phyloP scores from a whole-genome alignment of 1,140 invertebrate genomes.

The Potamilus streckersoni region DNA sequence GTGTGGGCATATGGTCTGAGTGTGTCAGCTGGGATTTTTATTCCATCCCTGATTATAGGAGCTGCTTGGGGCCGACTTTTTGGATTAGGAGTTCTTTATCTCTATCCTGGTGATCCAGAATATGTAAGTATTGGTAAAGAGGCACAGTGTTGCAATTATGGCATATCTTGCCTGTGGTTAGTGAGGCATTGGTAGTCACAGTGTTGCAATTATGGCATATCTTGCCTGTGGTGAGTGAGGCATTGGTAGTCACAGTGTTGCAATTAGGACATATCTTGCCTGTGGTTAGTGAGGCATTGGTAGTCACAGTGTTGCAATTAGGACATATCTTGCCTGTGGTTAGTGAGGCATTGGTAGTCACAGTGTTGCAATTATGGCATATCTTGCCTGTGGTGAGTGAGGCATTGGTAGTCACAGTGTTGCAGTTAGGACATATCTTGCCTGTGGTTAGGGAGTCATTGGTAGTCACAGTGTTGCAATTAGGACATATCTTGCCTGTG shows the following conservation, averaged over 20 bases:
- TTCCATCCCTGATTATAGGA: constrained; percentile 93
- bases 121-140: constrained; percentile 23
- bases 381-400: too few species aligned
- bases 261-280: too few species aligned
- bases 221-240: too few species aligned
- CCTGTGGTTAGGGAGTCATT: neutral
- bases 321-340: too few species aligned
- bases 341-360: neutral
- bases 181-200: too few species aligned
- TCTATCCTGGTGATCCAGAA: constrained; percentile 68
- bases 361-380: too few species aligned
- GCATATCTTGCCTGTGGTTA: too few species aligned
- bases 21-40: constrained; percentile 97
- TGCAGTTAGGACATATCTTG: too few species aligned
- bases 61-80: constrained; percentile 95
- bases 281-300: neutral
- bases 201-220: too few species aligned
- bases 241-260: neutral
- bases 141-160: too few species aligned
- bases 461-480: neutral
- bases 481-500: too few species aligned
- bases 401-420: neutral
- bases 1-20: constrained; percentile 94
- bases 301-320: neutral
- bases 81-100: constrained; percentile 75